phyloP scores from a whole-genome alignment of 2,113 vertebrate genomes.

The Puma concolor region DNA sequence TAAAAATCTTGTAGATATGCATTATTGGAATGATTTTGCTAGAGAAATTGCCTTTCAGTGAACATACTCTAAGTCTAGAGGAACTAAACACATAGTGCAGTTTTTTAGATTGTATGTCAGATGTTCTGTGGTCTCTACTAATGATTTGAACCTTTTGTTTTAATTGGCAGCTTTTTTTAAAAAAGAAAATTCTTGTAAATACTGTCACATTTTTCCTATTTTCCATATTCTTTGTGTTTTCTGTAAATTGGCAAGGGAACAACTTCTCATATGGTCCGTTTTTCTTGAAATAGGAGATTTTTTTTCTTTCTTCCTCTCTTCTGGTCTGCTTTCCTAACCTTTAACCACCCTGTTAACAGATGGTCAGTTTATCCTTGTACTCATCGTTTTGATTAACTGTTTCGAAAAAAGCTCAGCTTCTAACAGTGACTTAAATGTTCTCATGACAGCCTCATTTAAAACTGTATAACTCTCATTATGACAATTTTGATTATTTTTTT shows the following conservation, averaged over 20 bases:
- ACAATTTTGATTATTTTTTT: background rate
- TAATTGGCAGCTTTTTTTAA: constrained; percentile 21
- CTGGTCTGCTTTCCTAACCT: constrained; percentile 41
- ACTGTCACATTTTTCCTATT: background rate
- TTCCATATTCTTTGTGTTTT: constrained; percentile 38
- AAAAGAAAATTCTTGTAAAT: constrained; percentile 42
- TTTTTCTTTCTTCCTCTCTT: background rate
- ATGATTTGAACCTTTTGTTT: constrained; percentile 44
- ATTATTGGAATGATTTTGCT: constrained; percentile 14
- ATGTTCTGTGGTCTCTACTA: constrained; percentile 8
- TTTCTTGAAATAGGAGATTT: constrained; percentile 10
- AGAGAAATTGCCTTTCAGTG: background rate
- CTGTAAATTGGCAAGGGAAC: constrained; percentile 43
- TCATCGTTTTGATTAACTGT: constrained; percentile 35
- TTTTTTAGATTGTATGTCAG: constrained; percentile 20
- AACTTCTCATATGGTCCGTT: constrained; percentile 46
- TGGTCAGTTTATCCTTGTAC: constrained; percentile 24
- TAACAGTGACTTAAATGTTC: constrained; percentile 28
- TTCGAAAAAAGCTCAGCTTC: constrained; percentile 22
- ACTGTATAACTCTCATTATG: background rate
- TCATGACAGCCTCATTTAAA: background rate
- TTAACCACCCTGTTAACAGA: constrained; percentile 46
- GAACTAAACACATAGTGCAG: background rate
- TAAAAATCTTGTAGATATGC: constrained; percentile 13
- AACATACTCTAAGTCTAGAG: background rate